Evolutionary conservation across 2,113 vertebrate genomes (phyloP), one percentile per base, ranked within the genome.

Genomic region (Hippocampus comes): DNA sequence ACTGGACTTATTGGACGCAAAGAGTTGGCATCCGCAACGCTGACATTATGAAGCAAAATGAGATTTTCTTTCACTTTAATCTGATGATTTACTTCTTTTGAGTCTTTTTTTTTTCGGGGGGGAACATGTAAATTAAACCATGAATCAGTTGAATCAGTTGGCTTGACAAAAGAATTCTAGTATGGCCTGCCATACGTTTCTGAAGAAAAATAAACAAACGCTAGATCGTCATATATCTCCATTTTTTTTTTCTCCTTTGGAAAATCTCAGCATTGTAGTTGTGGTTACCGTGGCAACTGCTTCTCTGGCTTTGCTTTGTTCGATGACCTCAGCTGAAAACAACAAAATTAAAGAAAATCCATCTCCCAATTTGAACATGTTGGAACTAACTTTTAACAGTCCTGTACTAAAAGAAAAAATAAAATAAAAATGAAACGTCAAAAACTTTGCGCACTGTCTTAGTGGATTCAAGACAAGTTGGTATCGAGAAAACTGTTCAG

Each of bases 381-480:
- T 90, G 87, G 63, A 92, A 91, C 91, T 92, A 90, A 92, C 91
- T 90, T 90, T 92, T 92, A 92, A 90, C 88, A 91, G 91, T 90
- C 91, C 89, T 91, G 89, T 92, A 91, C 89, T 92, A 90, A 91
- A 89, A 86, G 79, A 21, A 38, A 81, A 68, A 87, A 91, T 89
- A 91, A 89, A 86, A 80, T 66, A 25, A 84, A 70, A 89, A 91
- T 88, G 87, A 91, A 91, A 88, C 72, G 78, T 91, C 84, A 87
- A 91, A 87, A 91, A 85, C 75, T 67, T 67, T 43, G 65, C 23
- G 25, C 27, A 46, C 30, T 34, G 82, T 86, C 75, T 89, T 73
- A 63, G 55, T 82, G 86, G 77, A 84, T 90, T 82, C 65, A 9
- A 9, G 73, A 65, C 30, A 4, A 34, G 23, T 20, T 51, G 42